Conservation (phyloP, 2,113 vertebrate genomes). For the Halichoerus grypus region DNA sequence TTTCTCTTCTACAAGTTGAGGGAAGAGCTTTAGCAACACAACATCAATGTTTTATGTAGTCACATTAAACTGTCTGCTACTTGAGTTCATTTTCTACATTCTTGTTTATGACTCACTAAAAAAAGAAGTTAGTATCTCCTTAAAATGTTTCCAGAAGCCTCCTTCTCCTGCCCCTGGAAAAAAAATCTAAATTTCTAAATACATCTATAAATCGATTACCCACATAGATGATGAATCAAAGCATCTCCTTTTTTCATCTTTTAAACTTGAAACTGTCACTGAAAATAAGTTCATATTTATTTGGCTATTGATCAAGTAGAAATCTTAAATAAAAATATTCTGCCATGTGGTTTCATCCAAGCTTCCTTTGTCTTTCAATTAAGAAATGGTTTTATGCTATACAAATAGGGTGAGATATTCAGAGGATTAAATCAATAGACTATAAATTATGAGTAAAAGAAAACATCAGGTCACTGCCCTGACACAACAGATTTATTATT, state of each 20-base stretch:
- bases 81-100: conserved; percentile 61
- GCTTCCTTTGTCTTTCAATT: conserved; percentile 82
- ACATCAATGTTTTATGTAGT: conserved; percentile 41
- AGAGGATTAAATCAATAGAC: conserved; percentile 83
- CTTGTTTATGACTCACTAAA: conserved; percentile 61
- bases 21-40: background rate
- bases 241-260: conserved; percentile 35
- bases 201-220: conserved; percentile 38
- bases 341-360: conserved; percentile 72
- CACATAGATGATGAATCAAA: conserved; percentile 60
- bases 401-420: conserved; percentile 70
- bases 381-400: conserved; percentile 80
- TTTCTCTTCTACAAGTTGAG: conserved; percentile 31
- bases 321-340: conserved; percentile 81
- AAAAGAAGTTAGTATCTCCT: conserved; percentile 49
- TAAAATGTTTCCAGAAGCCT: conserved; percentile 58
- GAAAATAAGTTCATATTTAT: conserved; percentile 71
- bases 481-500: conserved; percentile 88
- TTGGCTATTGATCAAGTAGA: conserved; percentile 82
- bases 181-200: conserved; percentile 47
- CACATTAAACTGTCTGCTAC: conserved; percentile 49
- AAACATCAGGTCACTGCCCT: conserved; percentile 81
- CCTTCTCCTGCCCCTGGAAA: background rate
- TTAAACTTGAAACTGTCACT: conserved; percentile 80
- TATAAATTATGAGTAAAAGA: conserved; percentile 86